Evolutionary conservation across 2,888 invertebrate species (phyloP).

Genomic region (Eutolmus rufibarbis): DNA sequence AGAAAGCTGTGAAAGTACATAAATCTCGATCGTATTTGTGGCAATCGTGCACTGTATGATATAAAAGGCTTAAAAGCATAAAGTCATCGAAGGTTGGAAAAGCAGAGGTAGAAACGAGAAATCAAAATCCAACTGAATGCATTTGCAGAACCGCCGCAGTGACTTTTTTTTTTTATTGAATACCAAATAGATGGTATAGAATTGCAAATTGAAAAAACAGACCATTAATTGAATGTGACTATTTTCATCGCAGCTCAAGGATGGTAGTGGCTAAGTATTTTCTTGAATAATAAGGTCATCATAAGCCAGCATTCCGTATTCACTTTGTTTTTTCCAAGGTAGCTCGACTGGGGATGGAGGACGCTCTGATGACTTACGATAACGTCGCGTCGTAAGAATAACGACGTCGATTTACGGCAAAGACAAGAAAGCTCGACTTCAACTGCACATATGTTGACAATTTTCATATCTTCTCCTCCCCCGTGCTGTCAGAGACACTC

Average conservation of each 20-base stretch:
- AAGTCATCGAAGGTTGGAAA: neutral
- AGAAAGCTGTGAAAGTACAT: neutral
- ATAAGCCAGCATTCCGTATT: neutral
- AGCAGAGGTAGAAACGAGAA: neutral
- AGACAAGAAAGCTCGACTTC: neutral
- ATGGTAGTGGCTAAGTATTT: neutral
- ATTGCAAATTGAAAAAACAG: neutral
- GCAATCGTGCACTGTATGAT: neutral
- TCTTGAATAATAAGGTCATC: conserved; percentile 10
- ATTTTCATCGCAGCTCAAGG: neutral
- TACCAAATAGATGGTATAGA: neutral
- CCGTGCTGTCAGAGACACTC: neutral
- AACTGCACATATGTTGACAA: neutral
- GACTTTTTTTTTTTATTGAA: neutral
- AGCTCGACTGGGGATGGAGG: neutral
- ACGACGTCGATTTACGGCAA: neutral
- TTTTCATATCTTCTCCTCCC: neutral
- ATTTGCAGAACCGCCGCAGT: neutral
- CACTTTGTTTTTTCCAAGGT: neutral
- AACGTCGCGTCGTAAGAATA: neutral
- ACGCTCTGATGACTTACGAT: conserved; percentile 1
- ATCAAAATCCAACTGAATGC: neutral
- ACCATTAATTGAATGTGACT: neutral
- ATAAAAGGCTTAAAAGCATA: neutral
- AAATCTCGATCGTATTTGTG: neutral